phyloP scores from a whole-genome alignment of 2,797 vertebrate species.

The Enteromius viviparus region DNA sequence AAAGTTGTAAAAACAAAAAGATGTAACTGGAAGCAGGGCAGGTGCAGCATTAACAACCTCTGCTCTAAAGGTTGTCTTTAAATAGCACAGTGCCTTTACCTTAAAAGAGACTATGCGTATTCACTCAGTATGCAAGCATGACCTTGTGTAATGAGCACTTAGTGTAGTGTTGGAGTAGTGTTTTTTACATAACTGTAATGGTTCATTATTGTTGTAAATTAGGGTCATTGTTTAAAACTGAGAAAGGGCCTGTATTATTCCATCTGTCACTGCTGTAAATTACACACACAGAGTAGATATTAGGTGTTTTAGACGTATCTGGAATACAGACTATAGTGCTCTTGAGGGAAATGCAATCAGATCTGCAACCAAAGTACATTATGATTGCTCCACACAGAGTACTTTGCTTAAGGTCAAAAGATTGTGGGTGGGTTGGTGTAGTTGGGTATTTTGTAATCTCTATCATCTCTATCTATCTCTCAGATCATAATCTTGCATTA shows the following conservation, averaged over 20 bases:
- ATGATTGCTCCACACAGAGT: constrained; percentile 6
- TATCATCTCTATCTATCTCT: neutral
- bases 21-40: neutral
- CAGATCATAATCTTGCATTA: neutral
- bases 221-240: neutral
- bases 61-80: constrained; percentile 11
- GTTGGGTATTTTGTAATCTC: constrained; percentile 2
- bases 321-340: neutral
- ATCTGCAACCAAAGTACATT: neutral
- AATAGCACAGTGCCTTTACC: constrained; percentile 46
- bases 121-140: neutral
- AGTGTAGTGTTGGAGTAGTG: constrained; percentile 19
- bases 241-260: neutral
- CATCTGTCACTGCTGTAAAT: neutral
- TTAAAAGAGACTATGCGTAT: neutral
- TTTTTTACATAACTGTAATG: constrained; percentile 7
- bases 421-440: neutral
- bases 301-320: neutral
- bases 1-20: neutral
- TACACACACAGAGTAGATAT: neutral
- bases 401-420: neutral
- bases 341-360: neutral
- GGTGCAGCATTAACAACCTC: neutral
- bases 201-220: constrained; percentile 24
- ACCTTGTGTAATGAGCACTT: constrained; percentile 38